Evolutionary conservation across 1,140 invertebrate species (phyloP).

Genomic region (Cotesia vestalis): DNA sequence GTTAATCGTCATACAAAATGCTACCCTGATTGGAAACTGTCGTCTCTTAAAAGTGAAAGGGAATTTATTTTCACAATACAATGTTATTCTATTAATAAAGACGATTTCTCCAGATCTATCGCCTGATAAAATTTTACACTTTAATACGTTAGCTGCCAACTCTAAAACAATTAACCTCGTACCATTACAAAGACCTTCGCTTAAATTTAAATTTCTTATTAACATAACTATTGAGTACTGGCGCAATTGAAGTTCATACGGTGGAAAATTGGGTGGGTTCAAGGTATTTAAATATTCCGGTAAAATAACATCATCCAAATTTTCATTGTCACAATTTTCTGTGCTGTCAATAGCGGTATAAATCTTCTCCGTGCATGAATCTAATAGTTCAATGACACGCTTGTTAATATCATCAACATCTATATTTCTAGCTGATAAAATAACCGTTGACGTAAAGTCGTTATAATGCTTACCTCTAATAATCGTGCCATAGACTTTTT

Average conservation of each 20-base stretch:
- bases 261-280: constrained; percentile 19
- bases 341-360: constrained; percentile 27
- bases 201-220: constrained; percentile 30
- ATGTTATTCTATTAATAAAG: constrained; percentile 35
- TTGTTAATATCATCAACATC: too few species aligned
- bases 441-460: too few species aligned
- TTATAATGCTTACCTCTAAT: too few species aligned
- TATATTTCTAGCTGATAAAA: too few species aligned
- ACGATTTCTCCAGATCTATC: constrained; percentile 37
- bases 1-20: constrained; percentile 66
- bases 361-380: constrained; percentile 20
- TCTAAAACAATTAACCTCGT: constrained; percentile 38
- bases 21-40: constrained; percentile 51
- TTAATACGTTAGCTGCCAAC: constrained; percentile 36
- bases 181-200: constrained; percentile 36
- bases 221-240: constrained; percentile 19
- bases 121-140: constrained; percentile 25
- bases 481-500: too few species aligned
- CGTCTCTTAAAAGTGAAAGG: constrained; percentile 34
- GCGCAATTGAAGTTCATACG: constrained; percentile 1
- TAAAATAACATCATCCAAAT: constrained; percentile 21
- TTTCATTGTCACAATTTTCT: constrained; percentile 26
- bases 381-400: not conserved
- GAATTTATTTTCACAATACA: constrained; percentile 12
- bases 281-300: constrained; percentile 35